Base-by-base conservation (phyloP, 2,113 vertebrate species). In the Dinomys branickii region DNA sequence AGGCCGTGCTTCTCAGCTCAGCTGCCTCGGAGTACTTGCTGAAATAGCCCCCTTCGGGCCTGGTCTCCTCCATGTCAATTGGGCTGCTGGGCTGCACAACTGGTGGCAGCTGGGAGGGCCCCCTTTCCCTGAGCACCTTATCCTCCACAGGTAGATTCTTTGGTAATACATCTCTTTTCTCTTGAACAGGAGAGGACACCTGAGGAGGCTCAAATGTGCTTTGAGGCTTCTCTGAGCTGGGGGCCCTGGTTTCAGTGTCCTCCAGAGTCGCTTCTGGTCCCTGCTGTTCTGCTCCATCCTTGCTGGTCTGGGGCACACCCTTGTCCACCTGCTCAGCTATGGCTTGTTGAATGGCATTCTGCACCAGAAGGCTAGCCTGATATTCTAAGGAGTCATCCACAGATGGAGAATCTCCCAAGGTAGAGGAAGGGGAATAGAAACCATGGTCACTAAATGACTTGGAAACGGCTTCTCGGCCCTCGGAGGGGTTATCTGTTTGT, bases 21-120 rank as follows among this genome's bases (percentile, higher is more conserved):
- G 99, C 99, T 0, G 99, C 99, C 97, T 99, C 99, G 0, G 99
- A 99, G 94, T 99, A 99, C 96, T 99, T 99, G 95, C 99, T 99
- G 98, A 99, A 99, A 96, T 99, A 99, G 98, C 99, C 99, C 98
- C 99, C 99, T 97, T 99, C 99, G 0, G 98, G 98, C 90, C 98
- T 99, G 69, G 98, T 97, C 97, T 98, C 99, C 84, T 98, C 99
- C 22, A 99, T 98, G 80, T 98, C 98, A 35, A 99, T 98, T 0
- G 99, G 99, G n/a, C 99, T 99, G 11, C 98, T 98, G 93, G 97
- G 86, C 84, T 97, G 97, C 71, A 95, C 93, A 6, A 71, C 3
- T 0, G 97, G 95, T 0, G 98, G 97, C 5, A 96, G 97, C 80
- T 98, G 98, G 81, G 97, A 96, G 90, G 73, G 92, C 9, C 98